Evolutionary conservation across 30 jellyfish, hydroid and myxozoan genomes (phyloP), one percentile per base, ranked within the genome.

Genomic region (Aurelia aurita): DNA sequence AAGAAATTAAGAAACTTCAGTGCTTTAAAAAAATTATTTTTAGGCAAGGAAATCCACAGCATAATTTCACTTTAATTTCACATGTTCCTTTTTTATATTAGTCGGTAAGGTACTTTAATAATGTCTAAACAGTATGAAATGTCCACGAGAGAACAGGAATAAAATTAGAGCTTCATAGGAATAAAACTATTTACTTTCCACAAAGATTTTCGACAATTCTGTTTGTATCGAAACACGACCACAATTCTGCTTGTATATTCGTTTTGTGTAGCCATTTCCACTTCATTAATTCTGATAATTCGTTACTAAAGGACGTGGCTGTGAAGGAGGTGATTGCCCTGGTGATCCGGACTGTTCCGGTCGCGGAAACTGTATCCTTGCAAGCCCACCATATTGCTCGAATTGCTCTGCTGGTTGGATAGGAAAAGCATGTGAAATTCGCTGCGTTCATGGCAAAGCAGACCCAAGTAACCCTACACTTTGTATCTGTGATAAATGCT

Each of bases 261-360:
- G n/a, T n/a, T n/a, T n/a, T n/a, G n/a, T n/a, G n/a, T n/a, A 34
- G 46, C 16, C 1, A 39, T 39, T 4, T 39, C 1, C 15, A 6
- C 51, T 8, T 39, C 13, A 5, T 6, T 53, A 3, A 13, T 73
- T 49, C 13, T 13, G 23, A 19, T 8, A 1, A 5, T 19, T 23
- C 20, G 3, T 31, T 31, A 3, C 22, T 14, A 21, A 16, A 84
- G 93, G 93, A 6, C 82, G 79, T 58, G 93, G 93, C 75, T 84
- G 93, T 45, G 87, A 84, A 71, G 93, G 93, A 26, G 59, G 82
- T 23, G 93, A 84, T 27, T 84, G 93, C 60, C 93, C 93, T 14
- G 93, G 93, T 21, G 93, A 84, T 6, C 93, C 93, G 13, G 93
- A 84, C 59, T 84, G 93, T 31, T 84, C 93, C 45, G 93, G 93